Evolutionary conservation across 92 coral and sea anemone species (phyloP).

Genomic region (Paragorgia papillata): DNA sequence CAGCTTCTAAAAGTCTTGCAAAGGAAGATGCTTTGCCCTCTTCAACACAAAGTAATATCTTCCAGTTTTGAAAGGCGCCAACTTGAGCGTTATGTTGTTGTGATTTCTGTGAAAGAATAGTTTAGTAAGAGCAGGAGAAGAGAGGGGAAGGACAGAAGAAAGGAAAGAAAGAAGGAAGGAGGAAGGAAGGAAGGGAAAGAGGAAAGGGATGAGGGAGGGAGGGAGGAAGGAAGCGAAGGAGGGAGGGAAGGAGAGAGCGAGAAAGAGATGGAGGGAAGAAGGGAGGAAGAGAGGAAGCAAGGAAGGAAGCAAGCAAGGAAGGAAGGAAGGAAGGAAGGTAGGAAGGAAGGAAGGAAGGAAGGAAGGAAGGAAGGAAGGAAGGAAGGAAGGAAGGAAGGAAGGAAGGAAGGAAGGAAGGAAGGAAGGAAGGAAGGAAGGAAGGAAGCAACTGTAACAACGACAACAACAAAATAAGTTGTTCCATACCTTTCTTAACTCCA

Average conservation of each 20-base stretch:
- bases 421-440: slow-evolving; percentile 38
- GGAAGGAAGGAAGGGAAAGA: background rate
- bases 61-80: slow-evolving; percentile 95
- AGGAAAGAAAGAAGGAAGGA: background rate
- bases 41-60: slow-evolving; percentile 84
- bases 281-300: slow-evolving; percentile 9
- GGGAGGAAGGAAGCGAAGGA: slow-evolving; percentile 24
- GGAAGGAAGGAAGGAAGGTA: slow-evolving; percentile 5
- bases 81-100: slow-evolving; percentile 15
- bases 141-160: background rate
- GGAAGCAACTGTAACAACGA: too few species aligned
- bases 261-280: slow-evolving; percentile 9
- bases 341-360: slow-evolving; percentile 20
- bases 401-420: slow-evolving; percentile 36
- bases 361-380: slow-evolving; percentile 32
- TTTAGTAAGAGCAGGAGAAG: background rate
- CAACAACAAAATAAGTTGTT: too few species aligned
- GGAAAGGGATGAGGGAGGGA: background rate
- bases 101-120: slow-evolving; percentile 6
- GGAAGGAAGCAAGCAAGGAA: background rate
- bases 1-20: slow-evolving; percentile 82
- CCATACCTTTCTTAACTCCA: slow-evolving; percentile 64
- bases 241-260: slow-evolving; percentile 19
- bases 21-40: slow-evolving; percentile 78
- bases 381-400: slow-evolving; percentile 34